Conservation (phyloP, 2,797 vertebrate genomes). For the Allobates femoralis region DNA sequence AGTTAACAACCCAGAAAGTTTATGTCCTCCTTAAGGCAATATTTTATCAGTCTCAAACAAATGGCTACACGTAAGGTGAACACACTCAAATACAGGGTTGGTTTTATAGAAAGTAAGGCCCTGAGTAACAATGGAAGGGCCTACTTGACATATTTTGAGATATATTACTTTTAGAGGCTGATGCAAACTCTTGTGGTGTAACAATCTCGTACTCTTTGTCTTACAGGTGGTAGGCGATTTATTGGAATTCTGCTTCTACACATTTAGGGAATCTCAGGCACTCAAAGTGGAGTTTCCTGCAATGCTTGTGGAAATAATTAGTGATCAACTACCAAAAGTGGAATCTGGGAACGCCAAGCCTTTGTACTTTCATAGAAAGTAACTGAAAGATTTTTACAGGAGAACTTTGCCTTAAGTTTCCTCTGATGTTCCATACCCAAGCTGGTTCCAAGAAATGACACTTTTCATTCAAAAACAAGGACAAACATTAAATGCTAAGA, state of each 20-base stretch:
- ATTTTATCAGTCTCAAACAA: background rate
- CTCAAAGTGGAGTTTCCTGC: constrained; percentile 99
- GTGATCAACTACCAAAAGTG: constrained; percentile 99
- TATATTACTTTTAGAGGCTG: background rate
- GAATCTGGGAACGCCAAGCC: constrained; percentile 96
- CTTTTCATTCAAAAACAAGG: constrained; percentile 72
- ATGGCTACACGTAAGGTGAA: background rate
- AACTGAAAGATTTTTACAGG: constrained; percentile 76
- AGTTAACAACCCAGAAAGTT: background rate
- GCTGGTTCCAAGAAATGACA: constrained; percentile 76
- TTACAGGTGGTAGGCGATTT: constrained; percentile 93
- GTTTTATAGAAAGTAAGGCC: background rate
- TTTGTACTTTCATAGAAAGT: constrained; percentile 99
- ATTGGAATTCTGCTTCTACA: constrained; percentile 98
- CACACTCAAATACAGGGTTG: background rate
- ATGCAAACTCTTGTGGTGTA: background rate
- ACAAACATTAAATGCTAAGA: constrained; percentile 69
- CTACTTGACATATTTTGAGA: background rate
- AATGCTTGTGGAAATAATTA: constrained; percentile 99
- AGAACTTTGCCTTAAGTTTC: constrained; percentile 85
- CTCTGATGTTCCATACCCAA: constrained; percentile 76
- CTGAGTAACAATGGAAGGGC: background rate
- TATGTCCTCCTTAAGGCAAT: background rate
- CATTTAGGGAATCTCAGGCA: constrained; percentile 98
- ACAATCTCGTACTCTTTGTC: constrained; percentile 51